Conservation (phyloP, 2,888 invertebrate species). For the Prosopocoilus inquinatus region DNA sequence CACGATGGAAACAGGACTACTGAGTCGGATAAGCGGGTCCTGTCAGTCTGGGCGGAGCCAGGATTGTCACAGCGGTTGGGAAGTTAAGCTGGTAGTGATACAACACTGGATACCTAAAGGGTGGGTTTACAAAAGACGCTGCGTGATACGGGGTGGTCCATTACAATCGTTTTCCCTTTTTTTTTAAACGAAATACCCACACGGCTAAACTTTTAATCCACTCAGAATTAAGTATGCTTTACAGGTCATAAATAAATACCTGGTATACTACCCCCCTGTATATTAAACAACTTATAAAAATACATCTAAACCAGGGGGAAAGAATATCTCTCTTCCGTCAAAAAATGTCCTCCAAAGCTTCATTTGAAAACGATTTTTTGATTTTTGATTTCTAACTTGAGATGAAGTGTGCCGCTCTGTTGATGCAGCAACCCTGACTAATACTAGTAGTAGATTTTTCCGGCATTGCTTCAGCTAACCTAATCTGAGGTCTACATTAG, state of each 20-base stretch:
- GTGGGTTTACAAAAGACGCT: constrained; percentile 29
- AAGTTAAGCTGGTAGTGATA: constrained; percentile 48
- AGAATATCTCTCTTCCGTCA: neutral
- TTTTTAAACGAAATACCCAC: no score
- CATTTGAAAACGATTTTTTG: neutral
- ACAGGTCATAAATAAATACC: no score
- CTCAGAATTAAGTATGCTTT: neutral
- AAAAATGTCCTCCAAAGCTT: neutral
- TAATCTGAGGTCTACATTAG: constrained; percentile 47
- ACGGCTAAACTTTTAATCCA: neutral
- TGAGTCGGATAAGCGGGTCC: constrained; percentile 47
- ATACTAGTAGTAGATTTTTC: constrained; percentile 39
- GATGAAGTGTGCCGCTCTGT: constrained; percentile 19
- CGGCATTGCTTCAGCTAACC: constrained; percentile 43
- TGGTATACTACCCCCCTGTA: neutral
- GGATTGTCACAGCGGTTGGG: constrained; percentile 52
- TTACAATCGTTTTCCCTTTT: constrained; percentile 10
- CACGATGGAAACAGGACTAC: constrained; percentile 48
- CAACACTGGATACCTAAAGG: constrained; percentile 36
- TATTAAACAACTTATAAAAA: neutral
- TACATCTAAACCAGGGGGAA: neutral
- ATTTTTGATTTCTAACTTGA: neutral
- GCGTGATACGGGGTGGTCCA: constrained; percentile 18
- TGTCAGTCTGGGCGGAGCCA: constrained; percentile 45
- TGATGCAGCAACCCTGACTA: constrained; percentile 10